Evolutionary conservation across 1,140 invertebrate genomes (phyloP), one percentile per base, ranked within the genome.

Genomic region (Heliconius eleuchia): DNA sequence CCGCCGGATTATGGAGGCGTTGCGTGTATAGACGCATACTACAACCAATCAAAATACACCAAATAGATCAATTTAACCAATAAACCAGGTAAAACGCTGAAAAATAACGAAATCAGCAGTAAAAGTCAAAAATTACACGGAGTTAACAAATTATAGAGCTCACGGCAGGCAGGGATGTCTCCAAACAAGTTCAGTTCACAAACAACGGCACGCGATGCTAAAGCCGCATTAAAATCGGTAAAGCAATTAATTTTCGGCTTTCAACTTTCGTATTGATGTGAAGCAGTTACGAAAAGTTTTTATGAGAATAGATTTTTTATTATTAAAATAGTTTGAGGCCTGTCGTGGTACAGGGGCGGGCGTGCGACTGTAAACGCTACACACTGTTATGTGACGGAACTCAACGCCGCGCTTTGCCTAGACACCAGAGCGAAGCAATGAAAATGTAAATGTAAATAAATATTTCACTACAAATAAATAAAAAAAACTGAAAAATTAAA

Each of bases 121-220:
- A 70, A 73, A 46, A 66, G 19, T 76, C 8, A 30, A 76, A 76
- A 23, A 30, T 76, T 42, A 19, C 18, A 72, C 18, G 11, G 52
- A 70, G n/a, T 71, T 71, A 23, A 52, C 73, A 50, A 52, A 74
- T 66, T 13, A 71, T 19, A 27, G 18, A 27, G 23, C 23, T 72
- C 80, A 78, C 80, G 80, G 50, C 71, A 78, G 55, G 80, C 66
- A 23, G 80, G 50, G 80, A 81, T 75, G 71, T 81, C 80, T 23
- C 80, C 74, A n/a, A 66, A 66, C 27, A 66, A 66, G 23, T 66
- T 30, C 8, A 13, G 23, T 71, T 66, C 55, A 76, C 16, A 71
- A 70, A 2, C 74, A 19, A 19, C 6, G 27, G 19, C 57, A 76
- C 74, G 74, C 74, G 74, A 76, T 76, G 27, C 60, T 30, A 30